These are phyloP conservation scores for Paracanthobrama guichenoti DNA, from an alignment of 2,113 vertebrate species.

Conservation along the genomic window DNA sequence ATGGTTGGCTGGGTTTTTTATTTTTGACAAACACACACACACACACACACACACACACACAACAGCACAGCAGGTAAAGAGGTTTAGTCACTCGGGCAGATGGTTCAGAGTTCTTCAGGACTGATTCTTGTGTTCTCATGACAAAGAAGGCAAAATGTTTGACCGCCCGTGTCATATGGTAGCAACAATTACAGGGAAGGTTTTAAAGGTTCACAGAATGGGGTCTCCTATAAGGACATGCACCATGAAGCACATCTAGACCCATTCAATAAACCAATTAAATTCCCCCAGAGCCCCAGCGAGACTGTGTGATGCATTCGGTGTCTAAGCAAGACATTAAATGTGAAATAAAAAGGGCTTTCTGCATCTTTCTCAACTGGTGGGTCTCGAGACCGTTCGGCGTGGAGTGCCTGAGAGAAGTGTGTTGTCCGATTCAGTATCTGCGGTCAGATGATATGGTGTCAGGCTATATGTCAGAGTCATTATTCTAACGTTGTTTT, in stretches of 20 bases:
- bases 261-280: constrained; percentile 50
- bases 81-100: constrained; percentile 32
- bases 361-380: not conserved
- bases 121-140: not conserved
- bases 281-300: constrained; percentile 18
- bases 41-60: constrained; percentile 12
- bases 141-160: constrained; percentile 14
- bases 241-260: constrained; percentile 42
- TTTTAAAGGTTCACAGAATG: constrained; percentile 22
- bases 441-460: no score
- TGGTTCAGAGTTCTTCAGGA: constrained; percentile 1
- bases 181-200: constrained; percentile 15
- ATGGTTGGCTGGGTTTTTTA: not conserved
- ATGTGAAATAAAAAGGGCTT: not conserved
- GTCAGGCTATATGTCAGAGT: no score
- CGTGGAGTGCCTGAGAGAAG: no score
- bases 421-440: no score
- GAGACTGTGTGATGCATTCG: not conserved
- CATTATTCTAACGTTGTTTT: no score
- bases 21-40: constrained; percentile 18
- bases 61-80: constrained; percentile 42
- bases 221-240: constrained; percentile 17
- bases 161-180: not conserved
- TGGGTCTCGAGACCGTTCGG: no score
- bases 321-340: not conserved